Evolutionary conservation across 2,113 vertebrate species (phyloP).

Genomic region (Halcyon senegalensis): DNA sequence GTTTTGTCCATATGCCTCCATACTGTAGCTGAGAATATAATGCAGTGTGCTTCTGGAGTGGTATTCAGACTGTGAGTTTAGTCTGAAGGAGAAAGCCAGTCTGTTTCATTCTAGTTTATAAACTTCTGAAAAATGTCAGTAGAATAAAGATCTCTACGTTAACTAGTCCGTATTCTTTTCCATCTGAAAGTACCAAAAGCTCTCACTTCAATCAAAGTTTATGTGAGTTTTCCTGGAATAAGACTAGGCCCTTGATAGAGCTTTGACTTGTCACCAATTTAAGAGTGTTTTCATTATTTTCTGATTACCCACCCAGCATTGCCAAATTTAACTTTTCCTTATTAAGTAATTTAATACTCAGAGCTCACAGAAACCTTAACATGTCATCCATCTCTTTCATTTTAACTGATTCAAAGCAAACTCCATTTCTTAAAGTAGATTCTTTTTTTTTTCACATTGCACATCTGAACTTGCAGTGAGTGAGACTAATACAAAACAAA

Average conservation of each 20-base stretch:
- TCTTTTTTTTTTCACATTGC: background rate
- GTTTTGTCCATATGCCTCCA: conserved; percentile 51
- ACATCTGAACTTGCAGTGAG: conserved; percentile 57
- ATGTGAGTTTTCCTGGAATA: conserved; percentile 12
- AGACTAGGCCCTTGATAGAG: background rate
- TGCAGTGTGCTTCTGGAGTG: background rate
- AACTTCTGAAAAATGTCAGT: conserved; percentile 19
- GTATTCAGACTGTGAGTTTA: background rate
- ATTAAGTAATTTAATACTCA: conserved; percentile 62
- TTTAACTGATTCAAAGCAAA: conserved; percentile 55
- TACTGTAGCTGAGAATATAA: conserved; percentile 15
- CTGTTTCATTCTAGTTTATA: conserved; percentile 17
- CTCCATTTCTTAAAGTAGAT: conserved; percentile 28
- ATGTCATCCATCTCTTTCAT: conserved; percentile 42
- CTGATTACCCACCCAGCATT: conserved; percentile 15
- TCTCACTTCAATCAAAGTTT: background rate
- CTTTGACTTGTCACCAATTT: conserved; percentile 44
- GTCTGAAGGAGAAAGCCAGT: conserved; percentile 9
- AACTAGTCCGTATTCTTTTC: background rate
- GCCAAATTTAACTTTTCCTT: conserved; percentile 52
- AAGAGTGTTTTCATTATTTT: conserved; percentile 51
- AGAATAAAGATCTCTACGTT: background rate
- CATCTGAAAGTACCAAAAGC: conserved; percentile 2
- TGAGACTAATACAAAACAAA: conserved; percentile 55
- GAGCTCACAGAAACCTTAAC: conserved; percentile 36